These are phyloP conservation scores for Eumaeus atala DNA, from an alignment of 1,140 invertebrate species.

Conservation along the genomic window DNA sequence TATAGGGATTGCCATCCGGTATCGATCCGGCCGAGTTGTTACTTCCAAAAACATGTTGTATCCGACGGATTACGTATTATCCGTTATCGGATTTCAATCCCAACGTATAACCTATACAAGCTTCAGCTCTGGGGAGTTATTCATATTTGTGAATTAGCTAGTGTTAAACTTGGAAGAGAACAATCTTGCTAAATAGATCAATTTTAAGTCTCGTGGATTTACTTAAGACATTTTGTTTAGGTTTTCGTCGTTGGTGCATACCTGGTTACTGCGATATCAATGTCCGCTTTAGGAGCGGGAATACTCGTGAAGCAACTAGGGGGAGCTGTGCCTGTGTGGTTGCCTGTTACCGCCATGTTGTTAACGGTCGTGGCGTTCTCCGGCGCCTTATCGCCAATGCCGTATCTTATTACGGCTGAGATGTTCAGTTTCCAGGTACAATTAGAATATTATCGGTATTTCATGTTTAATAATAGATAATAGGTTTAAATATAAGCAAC, in stretches of 20 bases:
- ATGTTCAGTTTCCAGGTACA: constrained; percentile 40
- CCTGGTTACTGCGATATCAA: constrained; percentile 22
- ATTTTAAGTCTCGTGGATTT: no score
- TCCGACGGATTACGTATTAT: no score
- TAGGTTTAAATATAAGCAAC: no score
- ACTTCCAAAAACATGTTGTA: no score
- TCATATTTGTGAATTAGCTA: no score
- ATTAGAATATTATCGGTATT: not conserved
- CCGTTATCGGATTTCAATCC: no score
- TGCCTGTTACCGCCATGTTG: constrained; percentile 33
- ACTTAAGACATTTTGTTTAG: constrained; percentile 28
- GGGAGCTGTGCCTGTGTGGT: constrained; percentile 29
- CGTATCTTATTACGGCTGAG: constrained; percentile 40
- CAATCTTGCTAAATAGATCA: no score
- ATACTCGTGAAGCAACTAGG: constrained; percentile 29
- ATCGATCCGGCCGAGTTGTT: no score
- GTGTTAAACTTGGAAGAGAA: no score
- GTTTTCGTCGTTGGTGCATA: constrained; percentile 23
- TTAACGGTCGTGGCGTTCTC: constrained; percentile 28
- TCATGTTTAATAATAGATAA: not conserved
- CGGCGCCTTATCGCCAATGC: constrained; percentile 30
- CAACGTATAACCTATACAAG: no score
- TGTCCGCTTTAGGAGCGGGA: constrained; percentile 22
- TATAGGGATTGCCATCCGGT: no score
- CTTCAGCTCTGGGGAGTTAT: no score